Conservation (phyloP, 2,888 invertebrate genomes). For the Erebia palarica region DNA sequence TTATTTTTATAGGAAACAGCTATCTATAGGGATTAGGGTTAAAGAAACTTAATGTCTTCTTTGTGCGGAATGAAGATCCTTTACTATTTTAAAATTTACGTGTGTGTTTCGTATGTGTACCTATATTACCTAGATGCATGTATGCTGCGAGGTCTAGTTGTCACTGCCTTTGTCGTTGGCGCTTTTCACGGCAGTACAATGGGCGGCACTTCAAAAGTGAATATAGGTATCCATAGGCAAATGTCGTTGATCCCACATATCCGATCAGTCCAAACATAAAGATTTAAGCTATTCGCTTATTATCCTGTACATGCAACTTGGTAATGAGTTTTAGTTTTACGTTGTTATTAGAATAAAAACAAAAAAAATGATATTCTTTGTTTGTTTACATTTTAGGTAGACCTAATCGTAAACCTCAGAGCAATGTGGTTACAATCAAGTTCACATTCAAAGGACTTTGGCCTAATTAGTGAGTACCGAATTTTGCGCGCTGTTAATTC, state of each 20-base stretch:
- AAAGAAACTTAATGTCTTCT: background rate
- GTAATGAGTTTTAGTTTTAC: background rate
- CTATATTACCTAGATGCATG: conserved; percentile 31
- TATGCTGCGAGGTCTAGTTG: conserved; percentile 31
- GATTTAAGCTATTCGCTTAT: background rate
- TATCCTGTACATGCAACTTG: background rate
- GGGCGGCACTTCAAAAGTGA: conserved; percentile 53
- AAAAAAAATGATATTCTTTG: background rate
- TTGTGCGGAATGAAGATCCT: background rate
- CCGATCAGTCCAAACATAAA: conserved; percentile 15
- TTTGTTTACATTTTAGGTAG: conserved; percentile 15
- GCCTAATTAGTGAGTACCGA: conserved; percentile 26
- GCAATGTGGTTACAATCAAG: conserved; percentile 5
- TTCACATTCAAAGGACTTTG: conserved; percentile 25
- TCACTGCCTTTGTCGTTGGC: conserved; percentile 55
- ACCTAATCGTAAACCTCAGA: background rate
- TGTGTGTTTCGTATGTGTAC: conserved; percentile 15
- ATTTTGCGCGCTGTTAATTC: conserved; percentile 18
- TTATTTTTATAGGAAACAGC: too few species aligned
- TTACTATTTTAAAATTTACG: conserved; percentile 15
- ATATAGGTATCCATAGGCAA: conserved; percentile 43
- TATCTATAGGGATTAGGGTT: too few species aligned
- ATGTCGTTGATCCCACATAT: conserved; percentile 25
- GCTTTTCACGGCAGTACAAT: conserved; percentile 64
- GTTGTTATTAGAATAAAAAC: background rate